Base-by-base conservation (phyloP, 2,888 invertebrate genomes). In the Prosapia bicincta region DNA sequence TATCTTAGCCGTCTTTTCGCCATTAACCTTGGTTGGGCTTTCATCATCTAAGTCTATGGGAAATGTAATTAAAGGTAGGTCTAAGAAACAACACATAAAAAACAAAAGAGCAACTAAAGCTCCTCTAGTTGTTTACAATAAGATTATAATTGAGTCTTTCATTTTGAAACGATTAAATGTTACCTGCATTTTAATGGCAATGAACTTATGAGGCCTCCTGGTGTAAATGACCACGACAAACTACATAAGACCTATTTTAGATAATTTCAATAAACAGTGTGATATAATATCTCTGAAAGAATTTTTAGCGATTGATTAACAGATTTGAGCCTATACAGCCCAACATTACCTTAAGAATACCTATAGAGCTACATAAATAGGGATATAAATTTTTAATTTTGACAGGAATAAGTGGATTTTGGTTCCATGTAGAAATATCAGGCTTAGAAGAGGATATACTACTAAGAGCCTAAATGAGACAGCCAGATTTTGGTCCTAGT, bases 321-420 rank as follows among this genome's bases (percentile, higher is more conserved):
- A 82, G 76, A 79, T 82, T 23, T 82, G 81, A 76, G 78, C 81
- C 13, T 80, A 79, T 32, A 82, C 81, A 78, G 77, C 71, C 3
- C 54, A 78, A 23, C 73, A 71, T 24, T 67, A 43, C 26, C 30
- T 83, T 71, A 82, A 82, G 72, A 82, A 73, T 84, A 83, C 78
- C 79, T 83, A 23, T 79, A 28, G 85, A 84, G 76, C 84, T 83
- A 67, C 83, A 83, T 74, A 84, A 85, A 80, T 84, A 78, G 78
- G 80, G 80, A 3, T 81, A 71, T 76, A 79, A 79, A 67, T 25
- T 79, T 24, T 78, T 78, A 69, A 72, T 80, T 32, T 54, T 78
- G 43, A 54, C 54, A n/a, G 79, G 72, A 26, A 67, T 67, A 20
- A 65, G 66, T 26, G 78, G 78, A 10, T 73, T 77, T 71, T 67